These are phyloP conservation scores for Procavia capensis DNA, from an alignment of 2,113 vertebrate species.

Conservation along the genomic window DNA sequence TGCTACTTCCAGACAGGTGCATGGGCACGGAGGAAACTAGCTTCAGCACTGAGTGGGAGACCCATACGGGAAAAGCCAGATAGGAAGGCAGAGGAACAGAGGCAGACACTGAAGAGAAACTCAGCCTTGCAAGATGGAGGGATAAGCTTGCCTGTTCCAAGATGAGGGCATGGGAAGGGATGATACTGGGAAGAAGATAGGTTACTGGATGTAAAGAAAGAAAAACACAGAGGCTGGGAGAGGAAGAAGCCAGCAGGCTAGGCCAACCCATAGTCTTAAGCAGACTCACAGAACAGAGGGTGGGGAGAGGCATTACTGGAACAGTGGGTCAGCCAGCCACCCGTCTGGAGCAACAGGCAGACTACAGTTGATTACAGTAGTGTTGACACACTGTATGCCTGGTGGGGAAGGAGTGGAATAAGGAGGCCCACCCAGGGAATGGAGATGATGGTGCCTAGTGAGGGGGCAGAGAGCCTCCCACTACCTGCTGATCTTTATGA, in stretches of 20 bases:
- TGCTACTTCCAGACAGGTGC: constrained; percentile 34
- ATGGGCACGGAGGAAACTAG: not conserved
- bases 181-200: constrained; percentile 53
- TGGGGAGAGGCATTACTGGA: not conserved
- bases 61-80: not conserved
- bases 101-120: constrained; percentile 56
- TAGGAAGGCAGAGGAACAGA: not conserved
- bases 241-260: not conserved
- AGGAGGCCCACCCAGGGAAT: not conserved
- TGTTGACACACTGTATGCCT: not conserved
- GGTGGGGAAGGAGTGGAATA: not conserved
- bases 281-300: not conserved
- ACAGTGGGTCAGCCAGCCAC: not conserved
- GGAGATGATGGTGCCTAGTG: not conserved
- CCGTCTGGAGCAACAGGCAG: not conserved
- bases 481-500: not conserved
- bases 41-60: not conserved
- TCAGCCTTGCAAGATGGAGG: constrained; percentile 56
- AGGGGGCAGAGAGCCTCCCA: not conserved
- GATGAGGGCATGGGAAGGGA: constrained; percentile 34
- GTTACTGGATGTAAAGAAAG: constrained; percentile 38
- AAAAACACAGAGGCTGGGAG: not conserved
- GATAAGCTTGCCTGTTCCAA: constrained; percentile 58
- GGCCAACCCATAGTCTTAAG: not conserved
- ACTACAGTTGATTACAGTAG: not conserved